phyloP scores from a whole-genome alignment of 2,797 vertebrate species.

The Myotis findleyi region DNA sequence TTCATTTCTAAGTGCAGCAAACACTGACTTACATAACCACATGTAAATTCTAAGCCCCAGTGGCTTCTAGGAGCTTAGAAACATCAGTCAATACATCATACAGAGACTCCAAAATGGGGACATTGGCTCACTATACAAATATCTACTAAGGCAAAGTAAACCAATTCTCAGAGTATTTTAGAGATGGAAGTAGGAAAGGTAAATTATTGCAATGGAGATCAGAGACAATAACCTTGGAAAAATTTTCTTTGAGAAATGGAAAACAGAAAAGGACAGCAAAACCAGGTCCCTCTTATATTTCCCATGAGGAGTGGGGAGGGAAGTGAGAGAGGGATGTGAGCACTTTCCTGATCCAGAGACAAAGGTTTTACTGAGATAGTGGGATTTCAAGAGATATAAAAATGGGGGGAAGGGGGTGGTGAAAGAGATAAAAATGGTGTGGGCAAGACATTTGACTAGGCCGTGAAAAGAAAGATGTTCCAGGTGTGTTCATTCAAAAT shows the following conservation, averaged over 20 bases:
- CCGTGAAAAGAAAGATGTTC: not conserved
- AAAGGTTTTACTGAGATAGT: not conserved
- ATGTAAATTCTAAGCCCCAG: not conserved
- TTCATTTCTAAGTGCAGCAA: not conserved
- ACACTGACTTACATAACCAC: not conserved
- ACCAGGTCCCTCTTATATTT: not conserved
- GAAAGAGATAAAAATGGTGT: not conserved
- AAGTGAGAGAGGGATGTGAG: not conserved
- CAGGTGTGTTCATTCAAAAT: not conserved
- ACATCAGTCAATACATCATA: not conserved
- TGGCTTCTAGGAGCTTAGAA: not conserved
- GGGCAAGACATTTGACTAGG: not conserved
- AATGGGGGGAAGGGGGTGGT: not conserved
- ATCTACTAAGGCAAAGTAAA: not conserved
- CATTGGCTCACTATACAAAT: not conserved
- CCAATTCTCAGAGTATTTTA: not conserved
- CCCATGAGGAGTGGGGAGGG: too few species aligned
- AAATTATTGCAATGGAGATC: not conserved
- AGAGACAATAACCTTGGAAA: not conserved
- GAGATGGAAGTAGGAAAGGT: not conserved
- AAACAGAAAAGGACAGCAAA: not conserved
- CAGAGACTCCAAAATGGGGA: not conserved
- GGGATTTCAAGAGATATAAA: conserved; percentile 13
- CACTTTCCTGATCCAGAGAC: not conserved
- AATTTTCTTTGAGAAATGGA: not conserved